Evolutionary conservation across 2,113 vertebrate species (phyloP).

Genomic region (Oriolus oriolus): DNA sequence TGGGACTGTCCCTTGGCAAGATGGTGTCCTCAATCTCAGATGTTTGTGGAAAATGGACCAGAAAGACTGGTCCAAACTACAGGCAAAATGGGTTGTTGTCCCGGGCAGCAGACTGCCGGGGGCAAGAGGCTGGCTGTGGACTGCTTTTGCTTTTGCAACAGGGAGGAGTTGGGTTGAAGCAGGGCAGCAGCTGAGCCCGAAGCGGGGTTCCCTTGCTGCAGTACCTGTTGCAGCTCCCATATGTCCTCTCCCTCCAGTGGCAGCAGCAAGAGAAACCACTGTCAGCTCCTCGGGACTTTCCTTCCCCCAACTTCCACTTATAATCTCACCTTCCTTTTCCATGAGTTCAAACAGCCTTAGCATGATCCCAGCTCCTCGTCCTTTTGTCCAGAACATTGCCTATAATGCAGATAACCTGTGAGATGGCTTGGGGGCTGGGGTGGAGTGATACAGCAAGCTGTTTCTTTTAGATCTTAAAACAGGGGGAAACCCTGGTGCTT

Average conservation of each 20-base stretch:
- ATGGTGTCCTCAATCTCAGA: not conserved
- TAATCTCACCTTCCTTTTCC: not conserved
- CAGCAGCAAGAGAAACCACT: not conserved
- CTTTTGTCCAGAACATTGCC: not conserved
- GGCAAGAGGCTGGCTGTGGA: not conserved
- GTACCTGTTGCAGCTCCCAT: not conserved
- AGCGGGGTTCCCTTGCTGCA: not conserved
- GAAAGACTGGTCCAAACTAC: not conserved
- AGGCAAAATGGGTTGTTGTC: not conserved
- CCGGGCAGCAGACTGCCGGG: not conserved
- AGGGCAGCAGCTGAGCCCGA: not conserved
- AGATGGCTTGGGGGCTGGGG: not conserved
- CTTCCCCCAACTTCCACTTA: not conserved
- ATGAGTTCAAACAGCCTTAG: not conserved
- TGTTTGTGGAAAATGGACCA: not conserved
- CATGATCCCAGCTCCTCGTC: not conserved
- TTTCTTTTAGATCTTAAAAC: not conserved
- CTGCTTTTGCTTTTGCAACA: not conserved
- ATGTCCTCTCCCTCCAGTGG: not conserved
- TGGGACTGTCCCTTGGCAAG: not conserved
- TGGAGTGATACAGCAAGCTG: accelerated
- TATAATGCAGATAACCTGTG: not conserved
- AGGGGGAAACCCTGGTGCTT: not conserved
- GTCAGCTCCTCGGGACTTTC: not conserved
- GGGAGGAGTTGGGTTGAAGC: not conserved